Evolutionary conservation across 2,797 vertebrate species (phyloP).

Genomic region (Rallus crepitans): DNA sequence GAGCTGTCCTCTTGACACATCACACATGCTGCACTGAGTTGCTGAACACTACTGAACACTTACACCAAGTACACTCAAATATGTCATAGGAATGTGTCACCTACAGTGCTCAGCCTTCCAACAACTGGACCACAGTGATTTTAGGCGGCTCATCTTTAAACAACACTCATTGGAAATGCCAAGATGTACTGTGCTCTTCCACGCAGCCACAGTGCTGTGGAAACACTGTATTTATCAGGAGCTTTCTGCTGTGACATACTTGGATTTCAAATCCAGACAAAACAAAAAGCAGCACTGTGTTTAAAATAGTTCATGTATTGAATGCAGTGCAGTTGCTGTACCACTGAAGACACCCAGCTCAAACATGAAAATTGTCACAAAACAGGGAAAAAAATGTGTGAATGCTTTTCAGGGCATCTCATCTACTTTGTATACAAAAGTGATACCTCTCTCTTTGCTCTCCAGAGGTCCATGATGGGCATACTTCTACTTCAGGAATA

Average conservation of each 20-base stretch:
- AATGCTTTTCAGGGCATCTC: background rate
- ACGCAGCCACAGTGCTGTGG: background rate
- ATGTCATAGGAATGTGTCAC: background rate
- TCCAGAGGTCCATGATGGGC: background rate
- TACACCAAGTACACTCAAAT: background rate
- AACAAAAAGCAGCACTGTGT: background rate
- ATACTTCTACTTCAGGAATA: background rate
- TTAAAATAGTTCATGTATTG: background rate
- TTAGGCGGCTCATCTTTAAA: background rate
- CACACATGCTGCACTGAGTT: background rate
- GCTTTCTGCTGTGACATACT: background rate
- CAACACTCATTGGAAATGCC: background rate
- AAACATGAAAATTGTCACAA: background rate
- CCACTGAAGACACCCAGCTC: background rate
- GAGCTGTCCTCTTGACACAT: background rate
- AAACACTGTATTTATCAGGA: background rate
- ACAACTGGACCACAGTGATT: background rate
- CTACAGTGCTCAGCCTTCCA: background rate
- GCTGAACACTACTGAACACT: background rate
- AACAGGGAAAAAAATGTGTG: background rate
- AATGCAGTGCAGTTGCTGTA: background rate
- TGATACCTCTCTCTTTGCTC: background rate
- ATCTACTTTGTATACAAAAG: background rate
- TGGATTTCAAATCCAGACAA: background rate
- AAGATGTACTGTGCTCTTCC: background rate